Base-by-base conservation (phyloP, 1,140 invertebrate genomes). In the Caenorhabditis elegans region DNA sequence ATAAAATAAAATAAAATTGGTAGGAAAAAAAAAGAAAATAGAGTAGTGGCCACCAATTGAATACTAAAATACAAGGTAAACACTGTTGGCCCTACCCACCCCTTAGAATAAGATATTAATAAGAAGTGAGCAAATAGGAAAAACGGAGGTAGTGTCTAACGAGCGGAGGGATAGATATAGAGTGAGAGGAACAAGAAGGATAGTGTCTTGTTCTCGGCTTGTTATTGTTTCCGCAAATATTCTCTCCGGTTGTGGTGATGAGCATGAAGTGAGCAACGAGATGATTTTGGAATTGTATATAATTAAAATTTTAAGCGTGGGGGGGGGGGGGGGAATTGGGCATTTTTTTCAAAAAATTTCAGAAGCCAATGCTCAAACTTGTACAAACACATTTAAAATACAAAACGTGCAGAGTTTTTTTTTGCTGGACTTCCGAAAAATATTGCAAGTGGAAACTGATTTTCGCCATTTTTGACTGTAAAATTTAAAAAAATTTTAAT, bases 121-220 rank as follows among this genome's bases (percentile, higher is more conserved):
- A 70, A 70, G 60, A 70, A 70, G 60, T 39, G 60, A 70, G 60
- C 60, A 70, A 70, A 70, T 70, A 70, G 53, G 53, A 60, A 6
- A 34, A 70, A 31, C 17, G 55, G 36, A 76, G 26, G 75, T 24
- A 13, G 2, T 31, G 10, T 28, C 26, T 77, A 34, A 31, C 24
- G 75, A 77, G 70, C 2, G 19, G 39, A 19, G 24, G 22, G 75
- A 49, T 47, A 76, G 39, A 36, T 76, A 76, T 36, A 22, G 75
- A 31, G 24, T 24, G 39, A 46, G 28, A n/a, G 48, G 75, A 77
- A 77, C n/a, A 49, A 49, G 46, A 17, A n/a, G 39, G 39, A 43
- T 5, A 43, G 15, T 8, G 26, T 60, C 60, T 70, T 24, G 60
- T 70, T 70, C 60, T 70, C 60, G 60, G n/a, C 60, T 36, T 70